Evolutionary conservation across 2,113 vertebrate genomes (phyloP), one percentile per base, ranked within the genome.

Genomic region (Limanda limanda): DNA sequence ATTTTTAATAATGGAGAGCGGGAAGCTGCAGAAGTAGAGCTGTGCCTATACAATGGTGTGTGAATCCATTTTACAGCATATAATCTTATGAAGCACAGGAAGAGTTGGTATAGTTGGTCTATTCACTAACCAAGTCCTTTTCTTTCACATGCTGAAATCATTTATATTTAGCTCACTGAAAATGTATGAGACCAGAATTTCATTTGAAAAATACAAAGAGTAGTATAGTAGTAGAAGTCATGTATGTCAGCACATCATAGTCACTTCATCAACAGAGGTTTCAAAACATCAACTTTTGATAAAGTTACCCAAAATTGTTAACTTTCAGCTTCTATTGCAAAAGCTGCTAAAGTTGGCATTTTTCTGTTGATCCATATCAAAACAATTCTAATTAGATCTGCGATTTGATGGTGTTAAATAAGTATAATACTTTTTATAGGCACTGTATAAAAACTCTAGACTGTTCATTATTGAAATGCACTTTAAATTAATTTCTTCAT

Each of bases 1-100:
- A 31, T 75, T 82, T 87, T 86, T 68, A 91, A 81, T 86, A 75
- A 88, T 84, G 74, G 51, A 87, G 51, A 78, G 78, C 68, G 74
- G 68, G 79, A 78, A 64, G 48, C 68, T 76, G 76, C 62, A 69
- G 72, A 76, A 67, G 55, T 76, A 79, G 72, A 82, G 18, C 58
- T 69, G 51, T 67, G 7, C 55, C 31, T 31, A 31, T 31, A 31
- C 31, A 84, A 68, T 52, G 47, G n/a, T 42, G 15, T 58, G 65
- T 57, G 42, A 79, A 78, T 64, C 47, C 24, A 83, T 75, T 78
- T 54, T 54, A 27, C 20, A 51, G 58, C 47, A 76, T 58, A 25
- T 71, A 59, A 86, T 66, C 21, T 23, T 72, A 62, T 73, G 54
- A 72, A 71, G 40, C 56, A 56, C 5, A 23, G 31, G 21, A 61